phyloP scores from a whole-genome alignment of 2,888 invertebrate species.

The Acholoe squamosa region DNA sequence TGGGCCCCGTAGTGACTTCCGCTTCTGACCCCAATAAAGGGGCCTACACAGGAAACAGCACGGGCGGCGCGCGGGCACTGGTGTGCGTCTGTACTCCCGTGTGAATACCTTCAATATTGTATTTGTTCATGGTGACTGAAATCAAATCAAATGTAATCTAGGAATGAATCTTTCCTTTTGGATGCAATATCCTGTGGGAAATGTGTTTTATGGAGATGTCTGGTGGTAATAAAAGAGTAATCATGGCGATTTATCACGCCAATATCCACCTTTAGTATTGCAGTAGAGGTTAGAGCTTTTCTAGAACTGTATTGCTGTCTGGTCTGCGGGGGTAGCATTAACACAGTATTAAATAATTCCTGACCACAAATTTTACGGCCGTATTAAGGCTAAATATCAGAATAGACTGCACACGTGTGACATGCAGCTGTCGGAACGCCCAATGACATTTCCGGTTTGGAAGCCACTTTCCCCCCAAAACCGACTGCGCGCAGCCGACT shows the following conservation, averaged over 20 bases:
- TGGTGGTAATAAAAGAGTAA: too few species aligned
- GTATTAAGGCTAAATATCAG: neutral
- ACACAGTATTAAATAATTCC: too few species aligned
- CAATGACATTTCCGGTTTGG: neutral
- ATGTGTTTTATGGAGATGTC: too few species aligned
- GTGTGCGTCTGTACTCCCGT: neutral
- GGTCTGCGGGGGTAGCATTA: too few species aligned
- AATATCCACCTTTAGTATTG: too few species aligned
- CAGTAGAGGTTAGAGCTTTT: too few species aligned
- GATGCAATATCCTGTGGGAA: too few species aligned
- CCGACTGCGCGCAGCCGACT: neutral
- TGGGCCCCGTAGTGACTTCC: constrained; percentile 14
- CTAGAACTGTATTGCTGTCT: too few species aligned
- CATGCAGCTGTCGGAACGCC: neutral
- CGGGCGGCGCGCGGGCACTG: neutral
- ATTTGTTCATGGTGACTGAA: neutral
- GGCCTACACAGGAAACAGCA: constrained; percentile 27
- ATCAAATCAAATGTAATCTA: too few species aligned
- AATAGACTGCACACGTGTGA: neutral
- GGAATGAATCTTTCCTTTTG: too few species aligned
- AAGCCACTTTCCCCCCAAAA: constrained; percentile 4
- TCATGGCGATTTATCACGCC: too few species aligned
- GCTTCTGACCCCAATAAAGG: constrained; percentile 21
- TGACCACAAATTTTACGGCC: too few species aligned
- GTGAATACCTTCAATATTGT: neutral